These are phyloP conservation scores for Cinclus cinclus DNA, from an alignment of 2,113 vertebrate genomes.

Conservation along the genomic window DNA sequence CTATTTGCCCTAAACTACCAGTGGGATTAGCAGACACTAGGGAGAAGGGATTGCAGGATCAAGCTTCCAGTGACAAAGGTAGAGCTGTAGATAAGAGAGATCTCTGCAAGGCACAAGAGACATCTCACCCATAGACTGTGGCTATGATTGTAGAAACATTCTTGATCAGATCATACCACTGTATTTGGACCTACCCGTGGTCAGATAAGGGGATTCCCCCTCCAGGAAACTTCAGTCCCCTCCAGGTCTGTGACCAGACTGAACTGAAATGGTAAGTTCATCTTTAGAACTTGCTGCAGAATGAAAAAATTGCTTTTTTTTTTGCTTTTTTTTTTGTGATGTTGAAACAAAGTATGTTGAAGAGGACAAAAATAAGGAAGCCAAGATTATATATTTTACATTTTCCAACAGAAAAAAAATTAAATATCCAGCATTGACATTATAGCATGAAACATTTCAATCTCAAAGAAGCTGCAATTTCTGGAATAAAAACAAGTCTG, in stretches of 20 bases:
- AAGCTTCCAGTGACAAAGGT: neutral
- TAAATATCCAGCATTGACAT: neutral
- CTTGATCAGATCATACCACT: neutral
- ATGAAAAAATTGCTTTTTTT: neutral
- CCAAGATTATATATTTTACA: neutral
- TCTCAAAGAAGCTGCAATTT: neutral
- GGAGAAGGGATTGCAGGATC: neutral
- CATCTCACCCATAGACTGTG: accelerated
- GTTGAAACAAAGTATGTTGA: neutral
- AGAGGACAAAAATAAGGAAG: neutral
- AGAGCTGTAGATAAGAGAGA: neutral
- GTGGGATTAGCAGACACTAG: neutral
- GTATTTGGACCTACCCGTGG: neutral
- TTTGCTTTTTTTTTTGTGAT: neutral
- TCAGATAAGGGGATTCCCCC: neutral
- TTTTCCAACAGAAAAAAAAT: neutral
- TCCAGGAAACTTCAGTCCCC: neutral
- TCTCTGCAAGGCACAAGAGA: neutral
- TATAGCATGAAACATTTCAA: neutral
- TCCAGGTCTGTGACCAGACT: neutral
- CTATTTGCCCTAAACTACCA: neutral
- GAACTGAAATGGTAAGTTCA: neutral
- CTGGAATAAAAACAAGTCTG: neutral
- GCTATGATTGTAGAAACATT: neutral
- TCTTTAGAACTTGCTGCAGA: neutral